A percentile compares a stretch with the other conserved stretches of the same genome.
Evolutionary conservation across 2,113 vertebrate genomes (phyloP).

Genomic region (Notarius quadriscutis): DNA sequence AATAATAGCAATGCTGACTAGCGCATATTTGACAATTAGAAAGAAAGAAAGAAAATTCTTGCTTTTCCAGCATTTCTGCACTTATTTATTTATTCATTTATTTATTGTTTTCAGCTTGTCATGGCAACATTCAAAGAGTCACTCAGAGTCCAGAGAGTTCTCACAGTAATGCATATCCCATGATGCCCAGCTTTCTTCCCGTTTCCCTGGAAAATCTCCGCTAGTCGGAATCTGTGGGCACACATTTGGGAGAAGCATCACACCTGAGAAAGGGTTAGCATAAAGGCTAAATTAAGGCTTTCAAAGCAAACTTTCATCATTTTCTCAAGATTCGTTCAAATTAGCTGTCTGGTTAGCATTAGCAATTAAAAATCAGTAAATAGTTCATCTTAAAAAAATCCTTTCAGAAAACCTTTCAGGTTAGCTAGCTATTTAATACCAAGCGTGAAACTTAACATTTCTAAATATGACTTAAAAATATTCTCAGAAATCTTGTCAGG

Average conservation of each 20-base stretch:
- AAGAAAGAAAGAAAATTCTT: neutral
- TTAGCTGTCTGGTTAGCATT: neutral
- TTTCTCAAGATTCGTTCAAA: neutral
- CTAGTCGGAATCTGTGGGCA: neutral
- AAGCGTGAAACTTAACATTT: neutral
- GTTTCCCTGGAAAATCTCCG: conserved; percentile 44
- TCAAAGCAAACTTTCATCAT: too few species aligned
- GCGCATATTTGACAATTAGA: neutral
- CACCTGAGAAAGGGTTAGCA: too few species aligned
- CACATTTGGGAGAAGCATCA: neutral
- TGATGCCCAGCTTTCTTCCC: conserved; percentile 34
- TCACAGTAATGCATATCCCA: conserved; percentile 65
- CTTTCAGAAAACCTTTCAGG: neutral
- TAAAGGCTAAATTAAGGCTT: too few species aligned
- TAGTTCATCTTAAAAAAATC: neutral
- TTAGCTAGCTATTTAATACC: neutral
- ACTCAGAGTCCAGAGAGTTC: conserved; percentile 63
- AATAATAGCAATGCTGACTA: neutral
- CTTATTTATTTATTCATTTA: conserved; percentile 50
- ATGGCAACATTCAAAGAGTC: conserved; percentile 60
- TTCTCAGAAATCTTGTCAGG: neutral
- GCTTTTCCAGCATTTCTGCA: neutral
- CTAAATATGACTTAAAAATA: neutral
- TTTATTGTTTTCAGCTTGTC: conserved; percentile 58
- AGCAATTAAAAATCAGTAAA: neutral